Evolutionary conservation across 2,113 vertebrate species (phyloP).

Genomic region (Urocitellus parryii): DNA sequence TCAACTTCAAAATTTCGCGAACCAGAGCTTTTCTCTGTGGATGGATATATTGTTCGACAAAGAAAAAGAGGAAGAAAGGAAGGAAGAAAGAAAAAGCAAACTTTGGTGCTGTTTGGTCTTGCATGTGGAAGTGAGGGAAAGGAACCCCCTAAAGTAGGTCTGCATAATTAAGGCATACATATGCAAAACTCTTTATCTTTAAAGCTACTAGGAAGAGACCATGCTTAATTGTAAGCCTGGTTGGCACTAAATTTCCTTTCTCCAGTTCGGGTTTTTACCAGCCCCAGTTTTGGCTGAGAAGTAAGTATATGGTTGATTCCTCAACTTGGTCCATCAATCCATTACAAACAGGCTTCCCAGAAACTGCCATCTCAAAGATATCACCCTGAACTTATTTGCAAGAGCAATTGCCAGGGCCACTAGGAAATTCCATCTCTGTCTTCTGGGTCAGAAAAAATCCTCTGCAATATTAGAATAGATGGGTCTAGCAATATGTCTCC

Average conservation of each 20-base stretch:
- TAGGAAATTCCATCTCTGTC: slow-evolving; percentile 36
- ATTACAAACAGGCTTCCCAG: slow-evolving; percentile 62
- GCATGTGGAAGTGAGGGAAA: background rate
- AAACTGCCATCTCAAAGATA: slow-evolving; percentile 38
- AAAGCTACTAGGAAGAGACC: background rate
- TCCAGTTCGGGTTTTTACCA: background rate
- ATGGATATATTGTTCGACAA: slow-evolving; percentile 24
- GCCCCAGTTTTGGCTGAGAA: background rate
- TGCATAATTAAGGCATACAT: background rate
- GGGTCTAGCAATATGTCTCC: background rate
- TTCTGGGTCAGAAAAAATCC: slow-evolving; percentile 63
- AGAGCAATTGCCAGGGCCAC: background rate
- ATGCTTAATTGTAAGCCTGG: background rate
- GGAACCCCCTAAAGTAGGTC: background rate
- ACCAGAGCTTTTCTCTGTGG: background rate
- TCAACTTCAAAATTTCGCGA: background rate
- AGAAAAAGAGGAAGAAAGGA: background rate
- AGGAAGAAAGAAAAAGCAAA: background rate
- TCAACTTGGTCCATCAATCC: slow-evolving; percentile 43
- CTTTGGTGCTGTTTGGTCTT: background rate
- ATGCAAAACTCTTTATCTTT: background rate
- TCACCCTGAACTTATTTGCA: slow-evolving; percentile 73
- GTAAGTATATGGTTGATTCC: background rate
- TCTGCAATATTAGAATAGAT: slow-evolving; percentile 67
- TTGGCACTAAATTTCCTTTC: background rate